Percentiles rank a stretch among this genome's conserved stretches.
These are phyloP conservation scores for Probaryconus sp. DNA, from an alignment of 1,140 invertebrate species.

Conservation along the genomic window DNA sequence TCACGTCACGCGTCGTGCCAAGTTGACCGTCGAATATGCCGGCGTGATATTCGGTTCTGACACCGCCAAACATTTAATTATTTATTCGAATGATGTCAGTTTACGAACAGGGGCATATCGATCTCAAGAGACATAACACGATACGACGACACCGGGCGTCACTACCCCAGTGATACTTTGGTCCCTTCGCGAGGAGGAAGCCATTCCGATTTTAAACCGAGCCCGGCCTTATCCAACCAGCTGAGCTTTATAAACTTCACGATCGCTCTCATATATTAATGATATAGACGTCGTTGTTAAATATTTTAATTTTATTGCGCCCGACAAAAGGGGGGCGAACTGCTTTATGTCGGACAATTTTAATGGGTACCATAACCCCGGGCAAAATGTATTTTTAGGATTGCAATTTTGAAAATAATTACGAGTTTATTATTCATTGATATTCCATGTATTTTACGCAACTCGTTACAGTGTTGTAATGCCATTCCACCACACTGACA, in stretches of 20 bases:
- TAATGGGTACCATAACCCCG: no score
- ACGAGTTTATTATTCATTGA: no score
- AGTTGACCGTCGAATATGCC: constrained; percentile 42
- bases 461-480: no score
- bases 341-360: neutral
- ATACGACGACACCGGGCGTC: constrained; percentile 52
- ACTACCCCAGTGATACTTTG: constrained; percentile 57
- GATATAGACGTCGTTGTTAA: constrained; percentile 21
- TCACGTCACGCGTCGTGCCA: constrained; percentile 50
- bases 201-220: constrained; percentile 62
- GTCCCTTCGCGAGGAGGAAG: constrained; percentile 61
- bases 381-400: no score
- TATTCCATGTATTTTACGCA: no score
- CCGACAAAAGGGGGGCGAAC: neutral
- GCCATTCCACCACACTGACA: no score
- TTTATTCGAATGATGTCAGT: constrained; percentile 48
- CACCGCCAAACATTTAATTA: constrained; percentile 48
- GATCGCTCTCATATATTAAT: constrained; percentile 47
- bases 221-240: constrained; percentile 34
- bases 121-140: constrained; percentile 52
- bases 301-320: constrained; percentile 18
- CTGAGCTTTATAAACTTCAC: constrained; percentile 50
- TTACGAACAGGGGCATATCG: constrained; percentile 40
- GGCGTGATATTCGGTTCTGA: constrained; percentile 16
- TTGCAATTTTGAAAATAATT: no score